phyloP scores from a whole-genome alignment of 2,797 vertebrate species.

The Aulostomus chinensis region DNA sequence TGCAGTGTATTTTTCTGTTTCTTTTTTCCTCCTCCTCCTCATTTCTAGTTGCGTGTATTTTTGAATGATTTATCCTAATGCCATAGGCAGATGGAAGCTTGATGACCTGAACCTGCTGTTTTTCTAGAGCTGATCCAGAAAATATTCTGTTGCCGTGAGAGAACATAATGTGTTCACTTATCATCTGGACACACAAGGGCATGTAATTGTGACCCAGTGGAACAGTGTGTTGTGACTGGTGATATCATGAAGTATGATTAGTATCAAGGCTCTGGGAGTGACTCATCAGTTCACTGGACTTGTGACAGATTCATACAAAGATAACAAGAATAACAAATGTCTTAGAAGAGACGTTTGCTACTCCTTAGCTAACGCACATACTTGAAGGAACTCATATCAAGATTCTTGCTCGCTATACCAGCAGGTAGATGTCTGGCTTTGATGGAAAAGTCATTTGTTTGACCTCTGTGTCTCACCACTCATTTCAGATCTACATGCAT shows the following conservation, averaged over 20 bases:
- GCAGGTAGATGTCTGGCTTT: too few relatives aligned
- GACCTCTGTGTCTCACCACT: not conserved
- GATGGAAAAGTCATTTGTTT: not conserved
- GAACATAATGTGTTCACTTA: not conserved
- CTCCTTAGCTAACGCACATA: not conserved
- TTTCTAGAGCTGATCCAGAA: not conserved
- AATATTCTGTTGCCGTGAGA: not conserved
- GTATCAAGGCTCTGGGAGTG: not conserved
- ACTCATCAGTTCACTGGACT: not conserved
- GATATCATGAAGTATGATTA: not conserved
- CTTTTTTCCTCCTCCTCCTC: too few relatives aligned
- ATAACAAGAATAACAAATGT: not conserved
- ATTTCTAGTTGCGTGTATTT: too few relatives aligned
- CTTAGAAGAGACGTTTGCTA: not conserved
- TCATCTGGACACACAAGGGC: too few relatives aligned
- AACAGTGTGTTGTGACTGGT: not conserved
- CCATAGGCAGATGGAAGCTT: too few relatives aligned
- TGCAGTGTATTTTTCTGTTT: too few relatives aligned
- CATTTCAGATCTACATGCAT: constrained; percentile 92
- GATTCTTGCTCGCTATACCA: too few relatives aligned
- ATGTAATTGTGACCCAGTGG: not conserved
- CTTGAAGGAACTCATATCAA: too few relatives aligned
- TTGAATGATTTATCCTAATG: too few relatives aligned
- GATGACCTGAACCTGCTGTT: too few relatives aligned
- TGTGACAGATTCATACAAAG: not conserved